Percentiles rank a stretch among this genome's conserved stretches.
These are phyloP conservation scores for Etheostoma cragini DNA, from an alignment of 2,113 vertebrate genomes.

Conservation along the genomic window DNA sequence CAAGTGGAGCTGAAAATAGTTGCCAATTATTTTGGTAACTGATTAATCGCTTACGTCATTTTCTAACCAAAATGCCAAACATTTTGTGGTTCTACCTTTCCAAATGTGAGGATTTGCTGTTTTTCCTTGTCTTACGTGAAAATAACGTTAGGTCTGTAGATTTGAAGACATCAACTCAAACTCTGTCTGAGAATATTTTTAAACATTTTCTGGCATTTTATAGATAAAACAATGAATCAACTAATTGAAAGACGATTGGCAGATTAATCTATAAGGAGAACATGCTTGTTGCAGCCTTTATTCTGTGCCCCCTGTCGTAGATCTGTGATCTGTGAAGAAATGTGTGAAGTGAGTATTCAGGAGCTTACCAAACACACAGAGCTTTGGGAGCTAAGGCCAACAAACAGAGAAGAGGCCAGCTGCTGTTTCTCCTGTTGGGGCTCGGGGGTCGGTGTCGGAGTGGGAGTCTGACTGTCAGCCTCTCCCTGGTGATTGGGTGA, in stretches of 20 bases:
- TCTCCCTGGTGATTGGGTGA: slow-evolving; percentile 62
- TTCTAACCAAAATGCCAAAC: not conserved
- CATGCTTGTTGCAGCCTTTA: not conserved
- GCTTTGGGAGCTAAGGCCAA: slow-evolving; percentile 88
- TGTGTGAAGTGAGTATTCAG: not conserved
- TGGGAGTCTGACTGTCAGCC: slow-evolving; percentile 46
- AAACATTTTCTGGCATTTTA: too few species aligned
- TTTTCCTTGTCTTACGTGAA: too few species aligned
- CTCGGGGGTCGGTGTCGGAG: slow-evolving; percentile 61
- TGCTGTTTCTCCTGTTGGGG: slow-evolving; percentile 89
- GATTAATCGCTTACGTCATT: not conserved
- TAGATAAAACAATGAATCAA: too few species aligned
- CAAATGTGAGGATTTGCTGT: not conserved
- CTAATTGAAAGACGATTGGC: too few species aligned
- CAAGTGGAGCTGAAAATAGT: not conserved
- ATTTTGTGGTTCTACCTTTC: not conserved
- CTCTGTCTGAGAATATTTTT: too few species aligned
- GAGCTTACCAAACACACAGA: slow-evolving; percentile 87
- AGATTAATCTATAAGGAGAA: not conserved
- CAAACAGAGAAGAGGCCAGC: slow-evolving; percentile 92
- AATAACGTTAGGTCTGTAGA: too few species aligned
- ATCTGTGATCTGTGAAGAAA: too few species aligned
- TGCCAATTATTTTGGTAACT: not conserved
- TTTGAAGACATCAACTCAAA: too few species aligned
- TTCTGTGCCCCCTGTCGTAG: not conserved